Base-by-base conservation (phyloP, 2,888 invertebrate species). In the Galeruca laticollis region DNA sequence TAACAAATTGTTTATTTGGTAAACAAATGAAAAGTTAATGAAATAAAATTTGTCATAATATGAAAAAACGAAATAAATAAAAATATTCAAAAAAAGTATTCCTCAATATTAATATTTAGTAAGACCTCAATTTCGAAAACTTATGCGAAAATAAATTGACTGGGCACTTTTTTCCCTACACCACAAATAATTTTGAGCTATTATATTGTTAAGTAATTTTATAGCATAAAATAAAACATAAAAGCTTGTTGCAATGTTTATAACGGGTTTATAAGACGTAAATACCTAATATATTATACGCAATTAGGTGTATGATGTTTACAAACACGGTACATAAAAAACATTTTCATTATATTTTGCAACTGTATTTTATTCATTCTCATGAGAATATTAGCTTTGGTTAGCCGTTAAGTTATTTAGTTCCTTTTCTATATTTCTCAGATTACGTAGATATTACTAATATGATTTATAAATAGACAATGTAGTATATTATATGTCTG, bases 381-480 rank as follows among this genome's bases (percentile, higher is more conserved):
- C 61, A 49, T 61, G 61, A 61, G 61, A 61, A 61, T 51, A 61
- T 61, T 51, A 13, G 37, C 9, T 21, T 54, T 18, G 21, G 10
- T n/a, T 20, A n/a, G 13, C 33, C 2, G 51, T 31, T 43, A 21
- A 54, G 40, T 11, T 64, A 64, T 64, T 56, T 54, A 64, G 40
- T 52, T 64, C 63, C 63, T 56, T 64, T 64, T 56, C 37, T 54
- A 54, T n/a, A 40, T 11, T 43, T 43, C 54, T 63, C 56, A 31
- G 47, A 64, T 64, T 64, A 37, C 64, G 52, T 64, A 11, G 57
- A 65, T 56, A 20, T 15, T 5, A 33, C 33, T 31, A 33, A 57
- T 31, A 43, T 40, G 43, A 62, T 65, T 43, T 65, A 65, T 65
- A 57, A 57, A 65, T 65, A 65, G 65, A 65, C 49, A 57, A 57